A percentile compares a stretch with the other conserved stretches of the same genome.
Evolutionary conservation across 2,797 vertebrate species (phyloP).

Genomic region (Semaprochilodus insignis): DNA sequence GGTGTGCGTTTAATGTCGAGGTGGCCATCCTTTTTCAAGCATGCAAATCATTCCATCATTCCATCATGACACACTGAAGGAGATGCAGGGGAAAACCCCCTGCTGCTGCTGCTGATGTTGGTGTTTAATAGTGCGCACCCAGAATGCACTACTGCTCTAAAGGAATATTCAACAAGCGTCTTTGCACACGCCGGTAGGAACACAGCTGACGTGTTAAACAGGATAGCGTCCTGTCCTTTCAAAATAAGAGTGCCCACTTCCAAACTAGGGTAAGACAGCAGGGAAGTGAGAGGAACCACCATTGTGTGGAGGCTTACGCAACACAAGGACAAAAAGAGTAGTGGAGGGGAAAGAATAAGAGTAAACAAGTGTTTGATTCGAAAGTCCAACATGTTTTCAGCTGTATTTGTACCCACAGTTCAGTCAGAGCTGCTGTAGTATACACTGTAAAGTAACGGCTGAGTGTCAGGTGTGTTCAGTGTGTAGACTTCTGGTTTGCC

Average conservation of each 20-base stretch:
- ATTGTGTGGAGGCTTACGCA: neutral
- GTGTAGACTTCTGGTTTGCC: conserved; percentile 87
- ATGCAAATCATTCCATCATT: conserved; percentile 60
- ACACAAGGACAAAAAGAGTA: conserved; percentile 9
- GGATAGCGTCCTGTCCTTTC: neutral
- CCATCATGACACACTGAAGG: conserved; percentile 17
- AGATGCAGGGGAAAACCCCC: neutral
- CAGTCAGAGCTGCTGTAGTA: neutral
- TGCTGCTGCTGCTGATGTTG: too few species aligned
- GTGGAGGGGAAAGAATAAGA: neutral
- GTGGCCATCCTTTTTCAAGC: conserved; percentile 49
- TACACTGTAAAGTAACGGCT: conserved; percentile 17
- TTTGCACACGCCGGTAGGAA: neutral
- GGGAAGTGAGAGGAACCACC: conserved; percentile 14
- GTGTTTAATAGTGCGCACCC: neutral
- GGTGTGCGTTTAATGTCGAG: conserved; percentile 67
- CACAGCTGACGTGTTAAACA: neutral
- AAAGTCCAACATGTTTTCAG: neutral
- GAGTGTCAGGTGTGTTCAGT: conserved; percentile 56
- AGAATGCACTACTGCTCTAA: too few species aligned
- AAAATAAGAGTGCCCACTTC: neutral
- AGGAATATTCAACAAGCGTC: too few species aligned
- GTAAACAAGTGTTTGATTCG: conserved; percentile 35
- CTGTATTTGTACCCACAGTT: neutral
- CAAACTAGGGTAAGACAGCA: neutral